Evolutionary conservation across 2,888 invertebrate species (phyloP), one percentile per base, ranked within the genome.

Genomic region (Gerris lacustris): DNA sequence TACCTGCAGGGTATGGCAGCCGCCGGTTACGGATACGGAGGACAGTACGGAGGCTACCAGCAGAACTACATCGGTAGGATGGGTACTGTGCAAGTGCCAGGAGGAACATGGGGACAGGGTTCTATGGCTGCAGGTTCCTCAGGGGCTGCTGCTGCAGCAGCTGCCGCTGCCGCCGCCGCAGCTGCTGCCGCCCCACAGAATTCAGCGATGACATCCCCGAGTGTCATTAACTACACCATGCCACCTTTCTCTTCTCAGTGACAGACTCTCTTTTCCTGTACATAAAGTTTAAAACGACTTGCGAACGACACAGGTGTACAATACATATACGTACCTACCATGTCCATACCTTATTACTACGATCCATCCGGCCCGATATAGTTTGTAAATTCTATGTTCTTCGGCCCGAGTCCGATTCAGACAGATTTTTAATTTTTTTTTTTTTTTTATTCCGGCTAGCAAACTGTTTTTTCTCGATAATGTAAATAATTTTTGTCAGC

Each of bases 1-100:
- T 92, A 91, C 77, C 79, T 81, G 73, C 81, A 81, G 79, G 87
- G 91, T 86, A 90, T 91, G 79, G 88, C 88, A 70, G 55, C 55
- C 15, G 55, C 55, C 1, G 55, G 11, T 2, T 88, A 88, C 76
- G 68, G 71, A 31, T 84, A 81, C 66, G 82, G 82, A 75, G 81
- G 82, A 64, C 82, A 82, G 77, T 82, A 80, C 76, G 64, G 64
- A 18, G 80, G 81, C 71, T 82, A 82, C 76, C 81, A 81, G 75
- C 82, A 82, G 77, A 80, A 81, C 75, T 82, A 80, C 77, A 79
- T 80, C 77, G 76, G 76, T 66, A 76, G 77, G 63, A 74, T 79
- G 76, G 79, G 79, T 78, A 79, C 81, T 73, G 82, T 84, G 82
- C 83, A 82, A 73, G 79, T 83, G 73, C 82, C 82, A n/a, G 81